A percentile compares a stretch with the other conserved stretches of the same genome.
Evolutionary conservation across 2,888 invertebrate species (phyloP).

Genomic region (Atherix ibis): DNA sequence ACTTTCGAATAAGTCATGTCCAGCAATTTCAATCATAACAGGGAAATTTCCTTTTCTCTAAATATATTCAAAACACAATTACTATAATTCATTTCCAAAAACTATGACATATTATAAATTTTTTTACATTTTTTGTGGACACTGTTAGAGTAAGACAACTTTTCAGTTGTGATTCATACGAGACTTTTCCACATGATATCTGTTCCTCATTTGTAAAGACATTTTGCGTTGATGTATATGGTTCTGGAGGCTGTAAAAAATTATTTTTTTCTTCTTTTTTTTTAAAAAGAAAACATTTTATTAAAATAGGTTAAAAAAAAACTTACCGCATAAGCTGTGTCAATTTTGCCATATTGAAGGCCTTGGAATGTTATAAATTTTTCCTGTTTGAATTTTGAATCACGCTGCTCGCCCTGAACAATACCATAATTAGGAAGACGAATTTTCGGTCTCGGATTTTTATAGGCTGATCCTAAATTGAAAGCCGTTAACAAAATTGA

Average conservation of each 20-base stretch:
- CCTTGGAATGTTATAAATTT: too few relatives aligned
- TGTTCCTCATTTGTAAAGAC: constrained; percentile 1
- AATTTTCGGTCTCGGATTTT: too few relatives aligned
- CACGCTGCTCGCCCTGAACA: too few relatives aligned
- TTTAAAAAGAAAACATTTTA: too few relatives aligned
- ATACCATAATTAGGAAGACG: too few relatives aligned
- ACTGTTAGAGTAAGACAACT: constrained; percentile 10
- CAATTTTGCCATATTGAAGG: too few relatives aligned
- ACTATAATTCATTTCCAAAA: not conserved
- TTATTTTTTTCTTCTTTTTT: too few relatives aligned
- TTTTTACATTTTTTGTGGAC: constrained; percentile 8
- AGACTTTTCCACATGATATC: constrained; percentile 2
- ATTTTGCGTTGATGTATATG: constrained; percentile 3
- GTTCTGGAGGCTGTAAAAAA: constrained; percentile 5
- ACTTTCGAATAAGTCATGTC: constrained; percentile 31
- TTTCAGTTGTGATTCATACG: constrained; percentile 3
- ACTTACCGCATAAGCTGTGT: too few relatives aligned
- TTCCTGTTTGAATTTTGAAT: too few relatives aligned
- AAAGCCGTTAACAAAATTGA: too few relatives aligned
- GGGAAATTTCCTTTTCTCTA: constrained; percentile 17
- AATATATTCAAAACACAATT: not conserved
- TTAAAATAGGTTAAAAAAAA: too few relatives aligned
- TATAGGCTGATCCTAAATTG: too few relatives aligned
- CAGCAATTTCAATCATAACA: constrained; percentile 34
- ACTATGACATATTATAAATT: not conserved